Evolutionary conservation across 2,797 vertebrate species (phyloP), one percentile per base, ranked within the genome.

Genomic region (Smutsia gigantea): DNA sequence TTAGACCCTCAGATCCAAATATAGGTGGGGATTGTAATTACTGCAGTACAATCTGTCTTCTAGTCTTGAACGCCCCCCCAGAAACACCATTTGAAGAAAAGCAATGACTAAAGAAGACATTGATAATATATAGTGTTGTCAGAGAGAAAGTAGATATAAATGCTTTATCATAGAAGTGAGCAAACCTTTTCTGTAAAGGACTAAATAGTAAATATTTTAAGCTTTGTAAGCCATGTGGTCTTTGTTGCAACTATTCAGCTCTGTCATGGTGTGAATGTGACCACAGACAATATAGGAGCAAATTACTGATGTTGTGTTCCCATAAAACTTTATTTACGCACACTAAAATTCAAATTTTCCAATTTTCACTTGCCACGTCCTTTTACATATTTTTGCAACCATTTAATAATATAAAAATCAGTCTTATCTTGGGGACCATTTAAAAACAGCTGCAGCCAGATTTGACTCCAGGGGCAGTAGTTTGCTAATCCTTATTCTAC

Each of bases 121-220:
- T 27, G 37, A 42, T 78, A 71, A 71, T 83, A 27, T 39, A 68
- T 66, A 55, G 61, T 71, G 19, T 59, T 83, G 55, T 77, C 23
- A 81, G 59, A 87, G 31, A 93, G 39, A 19, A 94, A 88, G 23
- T 31, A 49, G 29, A 88, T 69, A 94, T 55, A 88, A 90, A 59
- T 89, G 19, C 1, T 94, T 13, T 71, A 5, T 2, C 21, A 3
- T 27, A 82, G 3, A 5, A 75, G 13, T 61, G 42, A 49, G 17
- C 8, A 86, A 92, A 42, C 2, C 0, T 59, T 91, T 55, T 55
- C 31, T 66, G n/a, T 64, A 69, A 94, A 86, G n/a, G 7, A 25
- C 13, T 79, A 55, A 63, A 27, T 12, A 61, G 10, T 18, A 55
- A 85, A 75, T 46, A 57, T 21, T 88, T 93, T 66, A n/a, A 82